These are phyloP conservation scores for Bellardia pandia DNA, from an alignment of 2,888 invertebrate genomes.

Conservation along the genomic window DNA sequence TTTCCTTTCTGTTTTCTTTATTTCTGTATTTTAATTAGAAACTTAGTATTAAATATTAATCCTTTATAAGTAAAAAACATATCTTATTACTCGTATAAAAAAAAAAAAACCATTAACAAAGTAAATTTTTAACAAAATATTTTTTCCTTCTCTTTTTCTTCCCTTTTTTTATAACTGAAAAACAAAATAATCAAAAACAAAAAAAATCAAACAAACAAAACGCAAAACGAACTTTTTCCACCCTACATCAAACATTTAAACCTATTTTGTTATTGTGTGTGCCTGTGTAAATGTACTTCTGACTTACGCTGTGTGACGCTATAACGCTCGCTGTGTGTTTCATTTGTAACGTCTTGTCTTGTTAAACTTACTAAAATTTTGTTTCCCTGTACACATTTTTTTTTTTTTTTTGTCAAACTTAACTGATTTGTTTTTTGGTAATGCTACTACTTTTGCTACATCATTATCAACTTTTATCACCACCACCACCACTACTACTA, in stretches of 20 bases:
- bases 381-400: constrained; percentile 18
- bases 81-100: not conserved
- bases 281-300: not conserved
- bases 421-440: not conserved
- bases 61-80: constrained; percentile 30
- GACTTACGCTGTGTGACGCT: constrained; percentile 43
- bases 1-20: constrained; percentile 8
- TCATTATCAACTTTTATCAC: constrained; percentile 49
- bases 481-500: constrained; percentile 54
- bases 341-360: constrained; percentile 64
- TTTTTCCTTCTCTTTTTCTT: constrained; percentile 61
- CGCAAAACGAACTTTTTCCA: constrained; percentile 42
- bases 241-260: constrained; percentile 38
- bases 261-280: constrained; percentile 30
- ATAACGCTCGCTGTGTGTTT: constrained; percentile 42
- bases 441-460: constrained; percentile 54
- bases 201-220: not conserved
- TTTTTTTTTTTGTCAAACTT: constrained; percentile 33
- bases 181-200: not conserved
- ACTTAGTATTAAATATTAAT: constrained; percentile 60
- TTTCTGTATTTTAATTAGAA: constrained; percentile 48
- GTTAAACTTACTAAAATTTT: constrained; percentile 51
- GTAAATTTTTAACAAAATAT: constrained; percentile 64
- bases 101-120: constrained; percentile 60
- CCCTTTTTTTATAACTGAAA: constrained; percentile 41